Evolutionary conservation across 2,888 invertebrate species (phyloP), one percentile per base, ranked within the genome.

Genomic region (Diarsia rubi): DNA sequence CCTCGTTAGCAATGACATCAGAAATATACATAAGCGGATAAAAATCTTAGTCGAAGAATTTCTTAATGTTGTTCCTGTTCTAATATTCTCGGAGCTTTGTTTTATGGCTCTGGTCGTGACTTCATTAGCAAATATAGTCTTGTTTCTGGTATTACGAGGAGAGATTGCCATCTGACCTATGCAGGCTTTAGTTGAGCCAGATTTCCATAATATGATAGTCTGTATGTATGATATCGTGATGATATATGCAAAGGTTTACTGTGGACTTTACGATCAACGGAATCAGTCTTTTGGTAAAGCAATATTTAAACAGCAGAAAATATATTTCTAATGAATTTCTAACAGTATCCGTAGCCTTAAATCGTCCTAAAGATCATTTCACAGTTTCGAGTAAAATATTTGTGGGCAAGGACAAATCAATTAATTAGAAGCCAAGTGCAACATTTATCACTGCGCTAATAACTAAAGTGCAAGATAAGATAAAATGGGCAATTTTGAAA

Each of bases 371-470:
- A 62, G 14, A 62, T n/a, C 14, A 24, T n/a, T 42, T 24, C 6
- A 42, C 16, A 62, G 42, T 59, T 31, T 59, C 9, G 3, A 31
- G 27, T 59, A 19, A 62, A 86, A 69, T n/a, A 45, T 67, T 63
- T 63, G 3, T 16, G 12, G 42, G 37, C 57, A 79, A 80, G 80
- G 84, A 49, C 67, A 72, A 78, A 80, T 64, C 78, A 83, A 87
- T 64, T 78, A 83, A 87, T 88, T 88, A 86, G 79, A 81, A 75
- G 67, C 59, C 83, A 86, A 86, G 81, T 88, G 90, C 90, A 90
- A 88, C 71, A 85, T 83, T 90, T 89, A 90, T 90, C 88, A 74
- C 78, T 71, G 62, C 71, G 67, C 70, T 76, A 86, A 85, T 84
- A 79, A 79, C 42, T 73, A 76, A 85, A 78, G 68, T 76, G 27